Evolutionary conservation across 1,140 invertebrate species (phyloP).

Genomic region (Drosophila rhopaloa): DNA sequence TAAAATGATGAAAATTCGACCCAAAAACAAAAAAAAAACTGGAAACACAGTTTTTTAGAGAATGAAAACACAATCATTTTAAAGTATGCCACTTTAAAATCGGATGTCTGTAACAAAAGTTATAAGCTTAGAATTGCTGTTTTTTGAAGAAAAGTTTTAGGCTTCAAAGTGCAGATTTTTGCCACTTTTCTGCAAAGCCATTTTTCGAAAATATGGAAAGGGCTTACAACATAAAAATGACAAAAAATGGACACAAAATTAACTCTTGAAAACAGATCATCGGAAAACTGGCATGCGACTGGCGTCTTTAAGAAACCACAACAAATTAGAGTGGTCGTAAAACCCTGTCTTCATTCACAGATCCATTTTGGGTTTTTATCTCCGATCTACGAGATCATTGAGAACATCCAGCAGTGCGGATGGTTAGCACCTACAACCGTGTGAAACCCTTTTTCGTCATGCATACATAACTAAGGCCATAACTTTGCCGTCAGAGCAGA

Average conservation of each 20-base stretch:
- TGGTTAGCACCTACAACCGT: constrained; percentile 33
- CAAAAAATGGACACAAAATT: background rate
- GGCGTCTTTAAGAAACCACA: constrained; percentile 15
- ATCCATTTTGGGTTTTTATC: background rate
- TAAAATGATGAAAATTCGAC: too few species aligned
- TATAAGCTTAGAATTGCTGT: too few species aligned
- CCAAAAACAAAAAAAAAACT: too few species aligned
- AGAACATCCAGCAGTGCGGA: constrained; percentile 24
- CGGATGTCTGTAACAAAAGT: too few species aligned
- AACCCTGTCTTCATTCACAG: constrained; percentile 6
- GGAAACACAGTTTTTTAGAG: too few species aligned
- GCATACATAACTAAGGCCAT: background rate
- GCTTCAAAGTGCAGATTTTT: too few species aligned
- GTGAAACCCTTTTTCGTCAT: constrained; percentile 20
- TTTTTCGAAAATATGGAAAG: too few species aligned
- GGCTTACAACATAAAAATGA: too few species aligned
- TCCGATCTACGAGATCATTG: background rate
- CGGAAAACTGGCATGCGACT: constrained; percentile 7
- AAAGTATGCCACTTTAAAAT: too few species aligned
- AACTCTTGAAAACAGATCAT: background rate
- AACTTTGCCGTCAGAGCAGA: constrained; percentile 5
- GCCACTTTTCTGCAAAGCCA: too few species aligned
- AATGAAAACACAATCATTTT: too few species aligned
- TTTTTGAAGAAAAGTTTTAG: too few species aligned
- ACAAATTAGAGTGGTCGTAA: constrained; percentile 25